Conservation (phyloP, 1,140 invertebrate species). For the Hydropsyche tenuis region DNA sequence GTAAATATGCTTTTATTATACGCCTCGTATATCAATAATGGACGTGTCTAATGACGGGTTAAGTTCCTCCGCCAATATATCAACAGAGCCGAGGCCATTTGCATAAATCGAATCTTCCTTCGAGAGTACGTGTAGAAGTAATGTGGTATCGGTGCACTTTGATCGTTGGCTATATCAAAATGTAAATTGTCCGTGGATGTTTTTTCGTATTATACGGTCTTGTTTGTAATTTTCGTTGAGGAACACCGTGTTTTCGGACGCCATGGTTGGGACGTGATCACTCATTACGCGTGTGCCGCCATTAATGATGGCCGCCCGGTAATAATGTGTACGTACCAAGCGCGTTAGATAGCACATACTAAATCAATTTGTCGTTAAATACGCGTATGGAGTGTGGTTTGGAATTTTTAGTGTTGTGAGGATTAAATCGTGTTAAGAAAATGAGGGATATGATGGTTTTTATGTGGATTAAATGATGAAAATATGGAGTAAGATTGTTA, state of each 20-base stretch:
- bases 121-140: too few relatives aligned
- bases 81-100: constrained; percentile 7
- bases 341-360: constrained; percentile 5
- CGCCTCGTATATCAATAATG: constrained; percentile 16
- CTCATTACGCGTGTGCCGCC: constrained; percentile 9
- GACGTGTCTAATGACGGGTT: constrained; percentile 16
- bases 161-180: constrained; percentile 24
- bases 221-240: constrained; percentile 11
- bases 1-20: neutral
- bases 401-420: too few relatives aligned
- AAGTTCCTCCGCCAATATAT: constrained; percentile 10
- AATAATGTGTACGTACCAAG: neutral
- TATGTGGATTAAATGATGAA: too few relatives aligned
- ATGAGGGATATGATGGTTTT: too few relatives aligned
- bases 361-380: constrained; percentile 13
- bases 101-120: neutral
- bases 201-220: too few relatives aligned
- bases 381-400: too few relatives aligned
- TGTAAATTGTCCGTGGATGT: neutral
- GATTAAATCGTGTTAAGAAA: too few relatives aligned
- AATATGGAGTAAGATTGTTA: too few relatives aligned
- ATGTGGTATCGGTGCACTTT: constrained; percentile 5
- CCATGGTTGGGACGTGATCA: constrained; percentile 6
- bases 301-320: neutral
- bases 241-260: constrained; percentile 9